A percentile compares a stretch with the other conserved stretches of the same genome.
These are phyloP conservation scores for Idaea dimidiata DNA, from an alignment of 2,888 invertebrate species.

Conservation along the genomic window DNA sequence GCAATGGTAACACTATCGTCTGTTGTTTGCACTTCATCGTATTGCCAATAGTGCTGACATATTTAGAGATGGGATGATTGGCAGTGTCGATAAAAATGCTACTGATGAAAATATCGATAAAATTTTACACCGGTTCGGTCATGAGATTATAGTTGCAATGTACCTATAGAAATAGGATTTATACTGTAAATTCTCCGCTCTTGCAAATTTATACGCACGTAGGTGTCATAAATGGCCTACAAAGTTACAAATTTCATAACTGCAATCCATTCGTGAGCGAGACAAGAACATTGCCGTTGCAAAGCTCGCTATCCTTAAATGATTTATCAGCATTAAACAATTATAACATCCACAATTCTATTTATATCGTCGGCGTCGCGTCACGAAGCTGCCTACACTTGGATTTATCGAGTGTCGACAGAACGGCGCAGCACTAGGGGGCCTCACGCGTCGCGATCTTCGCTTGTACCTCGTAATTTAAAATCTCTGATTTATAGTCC, in stretches of 20 bases:
- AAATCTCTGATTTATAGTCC: constrained; percentile 78
- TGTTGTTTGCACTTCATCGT: constrained; percentile 59
- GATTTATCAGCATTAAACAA: constrained; percentile 46
- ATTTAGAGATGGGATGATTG: constrained; percentile 19
- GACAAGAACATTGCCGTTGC: constrained; percentile 5
- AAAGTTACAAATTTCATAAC: constrained; percentile 1
- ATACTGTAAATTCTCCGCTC: neutral
- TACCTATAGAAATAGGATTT: neutral
- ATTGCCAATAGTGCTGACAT: constrained; percentile 46
- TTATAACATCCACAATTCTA: constrained; percentile 38
- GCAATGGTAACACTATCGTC: constrained; percentile 30
- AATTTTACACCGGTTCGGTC: neutral
- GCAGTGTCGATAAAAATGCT: constrained; percentile 19
- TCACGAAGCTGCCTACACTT: constrained; percentile 31
- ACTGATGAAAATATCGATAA: constrained; percentile 2
- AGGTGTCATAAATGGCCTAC: neutral
- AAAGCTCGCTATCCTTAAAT: constrained; percentile 21
- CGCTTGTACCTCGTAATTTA: constrained; percentile 77
- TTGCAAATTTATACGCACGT: neutral
- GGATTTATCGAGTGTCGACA: constrained; percentile 74
- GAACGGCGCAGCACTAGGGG: constrained; percentile 75
- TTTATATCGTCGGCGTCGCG: constrained; percentile 25
- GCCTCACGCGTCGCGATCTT: constrained; percentile 75
- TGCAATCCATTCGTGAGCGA: neutral
- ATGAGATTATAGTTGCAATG: neutral